Conservation (phyloP, 2,888 invertebrate genomes). For the Anodontia alba region DNA sequence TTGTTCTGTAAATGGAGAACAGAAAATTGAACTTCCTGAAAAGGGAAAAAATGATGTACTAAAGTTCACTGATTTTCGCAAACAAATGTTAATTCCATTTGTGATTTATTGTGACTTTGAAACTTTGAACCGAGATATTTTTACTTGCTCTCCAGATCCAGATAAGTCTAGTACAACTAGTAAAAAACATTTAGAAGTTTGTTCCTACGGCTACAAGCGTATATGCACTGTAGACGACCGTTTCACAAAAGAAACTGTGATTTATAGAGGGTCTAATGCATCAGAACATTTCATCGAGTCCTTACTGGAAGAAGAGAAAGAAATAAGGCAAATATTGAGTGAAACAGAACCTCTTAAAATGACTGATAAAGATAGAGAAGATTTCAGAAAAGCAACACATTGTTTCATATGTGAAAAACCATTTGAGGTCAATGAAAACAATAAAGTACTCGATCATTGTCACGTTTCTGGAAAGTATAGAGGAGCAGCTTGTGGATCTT, state of each 20-base stretch:
- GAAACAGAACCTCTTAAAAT: not conserved
- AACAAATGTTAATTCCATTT: slow-evolving; percentile 38
- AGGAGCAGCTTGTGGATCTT: slow-evolving; percentile 7
- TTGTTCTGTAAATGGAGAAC: not conserved
- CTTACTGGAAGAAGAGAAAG: not conserved
- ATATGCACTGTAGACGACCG: slow-evolving; percentile 21
- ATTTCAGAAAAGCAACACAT: slow-evolving; percentile 17
- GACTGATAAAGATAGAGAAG: not conserved
- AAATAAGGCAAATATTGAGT: not conserved
- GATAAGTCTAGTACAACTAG: not conserved
- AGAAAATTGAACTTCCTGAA: slow-evolving; percentile 41
- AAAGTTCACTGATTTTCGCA: slow-evolving; percentile 45
- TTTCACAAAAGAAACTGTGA: not conserved
- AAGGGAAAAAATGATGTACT: slow-evolving; percentile 42
- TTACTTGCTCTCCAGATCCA: slow-evolving; percentile 4
- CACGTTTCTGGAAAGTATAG: not conserved
- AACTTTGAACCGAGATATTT: slow-evolving; percentile 28
- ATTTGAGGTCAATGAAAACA: not conserved
- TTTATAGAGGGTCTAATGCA: not conserved
- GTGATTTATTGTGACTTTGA: slow-evolving; percentile 52
- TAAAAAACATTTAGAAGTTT: slow-evolving; percentile 30
- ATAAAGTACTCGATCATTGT: not conserved
- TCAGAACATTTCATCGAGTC: not conserved
- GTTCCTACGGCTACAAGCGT: slow-evolving; percentile 41
- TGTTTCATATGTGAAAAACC: slow-evolving; percentile 38